phyloP scores from a whole-genome alignment of 2,888 invertebrate species.

The Zygothrica quintamaculata region DNA sequence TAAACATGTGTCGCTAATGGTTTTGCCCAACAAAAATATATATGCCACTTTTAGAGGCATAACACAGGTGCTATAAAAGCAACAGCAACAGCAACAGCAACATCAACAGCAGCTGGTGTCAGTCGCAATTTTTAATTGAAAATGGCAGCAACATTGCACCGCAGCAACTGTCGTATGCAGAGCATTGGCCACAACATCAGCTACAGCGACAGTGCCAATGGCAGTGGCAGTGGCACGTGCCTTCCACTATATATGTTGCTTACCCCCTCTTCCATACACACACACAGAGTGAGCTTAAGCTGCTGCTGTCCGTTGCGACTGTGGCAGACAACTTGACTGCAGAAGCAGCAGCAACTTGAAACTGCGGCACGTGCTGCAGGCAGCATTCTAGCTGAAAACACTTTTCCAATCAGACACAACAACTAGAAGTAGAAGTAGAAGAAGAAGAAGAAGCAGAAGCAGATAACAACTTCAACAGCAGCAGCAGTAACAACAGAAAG shows the following conservation, averaged over 20 bases:
- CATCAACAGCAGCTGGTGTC: slow-evolving; percentile 83
- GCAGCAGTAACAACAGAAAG: slow-evolving; percentile 26
- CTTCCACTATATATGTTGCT: slow-evolving; percentile 74
- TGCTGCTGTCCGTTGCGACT: slow-evolving; percentile 33
- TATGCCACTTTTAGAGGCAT: slow-evolving; percentile 34
- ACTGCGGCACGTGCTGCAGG: slow-evolving; percentile 66
- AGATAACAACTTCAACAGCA: slow-evolving; percentile 1
- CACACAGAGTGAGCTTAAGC: slow-evolving; percentile 2
- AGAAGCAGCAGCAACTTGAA: slow-evolving; percentile 44
- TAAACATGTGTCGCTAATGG: slow-evolving; percentile 43
- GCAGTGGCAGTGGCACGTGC: slow-evolving; percentile 68
- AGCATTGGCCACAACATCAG: slow-evolving; percentile 49
- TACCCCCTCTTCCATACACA: too few species aligned
- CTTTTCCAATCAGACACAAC: slow-evolving; percentile 68
- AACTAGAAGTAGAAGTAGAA: too few species aligned
- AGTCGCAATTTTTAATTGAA: slow-evolving; percentile 83
- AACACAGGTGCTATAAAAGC: slow-evolving; percentile 52
- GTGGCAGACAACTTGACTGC: slow-evolving; percentile 73
- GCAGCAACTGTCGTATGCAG: slow-evolving; percentile 50
- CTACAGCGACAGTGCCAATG: slow-evolving; percentile 18
- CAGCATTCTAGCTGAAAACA: slow-evolving; percentile 49
- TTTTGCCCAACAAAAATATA: slow-evolving; percentile 12
- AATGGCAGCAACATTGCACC: slow-evolving; percentile 60
- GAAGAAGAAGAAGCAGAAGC: too few species aligned
- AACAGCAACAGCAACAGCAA: slow-evolving; percentile 27